Evolutionary conservation across 2,113 vertebrate genomes (phyloP).

Genomic region (Vulpes lagopus): DNA sequence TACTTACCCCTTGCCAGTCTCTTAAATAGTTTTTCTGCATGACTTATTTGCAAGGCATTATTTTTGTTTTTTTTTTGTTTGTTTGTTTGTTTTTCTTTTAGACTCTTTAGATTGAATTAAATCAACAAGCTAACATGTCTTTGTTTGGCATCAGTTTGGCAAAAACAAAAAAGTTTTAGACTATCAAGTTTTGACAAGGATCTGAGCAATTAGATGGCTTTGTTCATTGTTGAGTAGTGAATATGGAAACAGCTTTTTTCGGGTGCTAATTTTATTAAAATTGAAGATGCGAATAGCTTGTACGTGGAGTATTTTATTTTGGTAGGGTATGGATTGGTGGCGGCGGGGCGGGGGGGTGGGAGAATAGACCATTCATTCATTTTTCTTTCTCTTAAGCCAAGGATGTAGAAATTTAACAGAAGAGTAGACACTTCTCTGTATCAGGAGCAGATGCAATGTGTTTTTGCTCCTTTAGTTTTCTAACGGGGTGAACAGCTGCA

Average conservation of each 20-base stretch:
- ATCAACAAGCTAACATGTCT: not conserved
- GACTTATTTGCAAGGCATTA: not conserved
- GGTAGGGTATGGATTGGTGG: not conserved
- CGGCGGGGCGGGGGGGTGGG: not conserved
- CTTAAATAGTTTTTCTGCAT: not conserved
- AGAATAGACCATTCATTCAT: not conserved
- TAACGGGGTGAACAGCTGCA: not conserved
- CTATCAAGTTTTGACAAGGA: constrained; percentile 34
- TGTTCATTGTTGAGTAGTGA: not conserved
- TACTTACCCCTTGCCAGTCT: not conserved
- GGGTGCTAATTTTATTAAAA: not conserved
- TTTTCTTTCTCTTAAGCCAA: constrained; percentile 33
- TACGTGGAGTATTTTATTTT: not conserved
- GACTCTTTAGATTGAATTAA: not conserved
- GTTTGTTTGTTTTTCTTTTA: not conserved
- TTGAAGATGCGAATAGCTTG: not conserved
- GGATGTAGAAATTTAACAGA: not conserved
- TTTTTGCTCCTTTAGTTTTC: not conserved
- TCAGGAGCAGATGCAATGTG: not conserved
- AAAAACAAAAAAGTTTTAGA: constrained; percentile 36
- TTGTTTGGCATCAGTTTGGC: not conserved
- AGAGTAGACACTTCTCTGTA: accelerated
- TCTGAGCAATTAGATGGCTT: constrained; percentile 35
- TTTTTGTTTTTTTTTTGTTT: too few species aligned
- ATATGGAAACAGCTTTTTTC: not conserved